These are phyloP conservation scores for Steromphala cineraria DNA, from an alignment of 2,888 invertebrate species.

Conservation along the genomic window DNA sequence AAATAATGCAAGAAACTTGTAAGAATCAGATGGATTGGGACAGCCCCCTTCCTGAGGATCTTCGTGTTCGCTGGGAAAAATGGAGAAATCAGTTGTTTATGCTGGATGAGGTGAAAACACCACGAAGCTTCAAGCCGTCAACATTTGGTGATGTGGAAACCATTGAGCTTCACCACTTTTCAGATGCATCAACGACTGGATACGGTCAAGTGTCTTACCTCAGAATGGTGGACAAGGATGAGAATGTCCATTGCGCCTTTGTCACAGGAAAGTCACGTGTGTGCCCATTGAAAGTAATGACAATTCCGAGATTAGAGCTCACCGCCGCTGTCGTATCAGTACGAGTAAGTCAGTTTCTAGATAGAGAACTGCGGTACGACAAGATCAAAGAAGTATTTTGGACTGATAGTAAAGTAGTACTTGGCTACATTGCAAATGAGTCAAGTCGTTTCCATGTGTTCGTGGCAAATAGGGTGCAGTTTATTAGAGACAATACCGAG, in stretches of 20 bases:
- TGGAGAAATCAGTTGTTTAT: slow-evolving; percentile 34
- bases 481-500: neutral
- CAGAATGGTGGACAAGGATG: slow-evolving; percentile 25
- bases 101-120: slow-evolving; percentile 23
- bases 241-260: slow-evolving; percentile 26
- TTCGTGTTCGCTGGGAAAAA: slow-evolving; percentile 34
- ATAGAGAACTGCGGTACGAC: slow-evolving; percentile 26
- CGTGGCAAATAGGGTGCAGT: slow-evolving; percentile 18
- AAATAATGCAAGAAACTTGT: slow-evolving; percentile 47
- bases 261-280: slow-evolving; percentile 31
- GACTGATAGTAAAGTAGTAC: slow-evolving; percentile 36
- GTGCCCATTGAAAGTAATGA: slow-evolving; percentile 20
- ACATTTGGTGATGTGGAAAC: slow-evolving; percentile 33
- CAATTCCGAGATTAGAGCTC: slow-evolving; percentile 23
- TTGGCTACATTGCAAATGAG: slow-evolving; percentile 36
- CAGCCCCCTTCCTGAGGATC: slow-evolving; percentile 38
- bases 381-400: slow-evolving; percentile 25
- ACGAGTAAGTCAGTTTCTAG: slow-evolving; percentile 22
- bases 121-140: slow-evolving; percentile 37
- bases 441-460: slow-evolving; percentile 26
- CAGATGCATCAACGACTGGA: slow-evolving; percentile 40
- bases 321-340: slow-evolving; percentile 26
- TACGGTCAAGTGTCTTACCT: slow-evolving; percentile 50
- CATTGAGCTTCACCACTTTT: slow-evolving; percentile 45
- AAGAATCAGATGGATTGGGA: slow-evolving; percentile 42